Evolutionary conservation across 2,888 invertebrate genomes (phyloP), one percentile per base, ranked within the genome.

Genomic region (Xestobium rufovillosum): DNA sequence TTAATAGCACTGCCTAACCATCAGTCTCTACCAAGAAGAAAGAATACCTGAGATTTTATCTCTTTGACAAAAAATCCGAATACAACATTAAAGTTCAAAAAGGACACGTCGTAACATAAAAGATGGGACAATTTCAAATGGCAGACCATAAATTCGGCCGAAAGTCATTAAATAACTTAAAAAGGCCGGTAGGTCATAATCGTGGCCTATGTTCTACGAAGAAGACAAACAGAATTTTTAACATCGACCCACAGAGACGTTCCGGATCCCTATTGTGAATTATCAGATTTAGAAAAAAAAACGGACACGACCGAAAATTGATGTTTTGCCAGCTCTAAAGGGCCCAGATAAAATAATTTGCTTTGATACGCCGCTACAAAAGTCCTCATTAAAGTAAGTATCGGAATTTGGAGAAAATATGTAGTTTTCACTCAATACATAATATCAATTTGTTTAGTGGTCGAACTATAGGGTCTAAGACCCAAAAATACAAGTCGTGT

Each of bases 261-360:
- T 44, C 45, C 39, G 47, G 39, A 43, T 41, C 50, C 53, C 55
- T 43, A 44, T 46, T 41, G 54, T 43, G 49, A 30, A 41, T 57
- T 57, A 58, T 58, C 57, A 43, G 49, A 50, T 51, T 42, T 29
- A 35, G 43, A 44, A 42, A 37, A 49, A 42, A 45, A 50, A 48
- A 47, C 36, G 31, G 52, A 57, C 57, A 56, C 45, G 45, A 42
- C 47, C 44, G 55, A 57, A 53, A 60, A 59, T 55, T 56, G 57
- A 57, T 60, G 58, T 59, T 60, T 60, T 55, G 57, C 54, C 60
- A 58, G 58, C 54, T 58, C 51, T 54, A 52, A 47, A 39, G 33
- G 37, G 38, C n/a, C n/a, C 14, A 29, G 3, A 4, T 10, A 4
- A 29, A 13, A 4, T 12, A 14, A 29, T n/a, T n/a, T n/a, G n/a